phyloP scores from a whole-genome alignment of 2,888 invertebrate genomes.

The Macrostomum cliftonense region DNA sequence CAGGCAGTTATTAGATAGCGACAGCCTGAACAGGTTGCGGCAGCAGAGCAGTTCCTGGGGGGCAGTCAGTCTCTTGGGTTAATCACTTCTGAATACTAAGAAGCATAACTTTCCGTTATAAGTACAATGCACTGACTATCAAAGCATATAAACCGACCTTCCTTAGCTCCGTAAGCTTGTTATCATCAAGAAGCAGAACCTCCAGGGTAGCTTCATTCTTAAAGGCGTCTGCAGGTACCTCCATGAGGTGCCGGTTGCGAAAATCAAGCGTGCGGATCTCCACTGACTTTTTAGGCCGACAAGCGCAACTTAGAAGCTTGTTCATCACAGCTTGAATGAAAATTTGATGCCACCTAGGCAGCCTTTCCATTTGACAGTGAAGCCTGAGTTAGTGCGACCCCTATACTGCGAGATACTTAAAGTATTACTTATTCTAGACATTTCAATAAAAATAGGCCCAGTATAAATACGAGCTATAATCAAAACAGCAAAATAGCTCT shows the following conservation, averaged over 20 bases:
- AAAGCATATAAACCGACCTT: conserved; percentile 23
- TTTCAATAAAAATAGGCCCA: no score
- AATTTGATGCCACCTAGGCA: no score
- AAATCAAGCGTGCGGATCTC: conserved; percentile 60
- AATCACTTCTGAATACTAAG: no score
- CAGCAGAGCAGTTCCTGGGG: conserved; percentile 55
- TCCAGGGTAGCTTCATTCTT: conserved; percentile 72
- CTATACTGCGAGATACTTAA: no score
- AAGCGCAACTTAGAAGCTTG: conserved; percentile 2
- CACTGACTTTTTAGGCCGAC: conserved; percentile 15
- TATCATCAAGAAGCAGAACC: conserved; percentile 62
- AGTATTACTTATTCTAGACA: no score
- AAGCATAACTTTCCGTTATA: no score
- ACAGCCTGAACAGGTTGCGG: conserved; percentile 62
- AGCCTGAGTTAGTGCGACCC: no score
- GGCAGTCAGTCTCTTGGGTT: neutral
- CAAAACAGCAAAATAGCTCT: no score
- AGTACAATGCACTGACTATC: no score
- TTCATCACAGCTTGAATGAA: no score
- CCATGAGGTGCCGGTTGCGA: conserved; percentile 60
- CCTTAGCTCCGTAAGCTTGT: conserved; percentile 49
- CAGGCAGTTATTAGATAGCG: conserved; percentile 73
- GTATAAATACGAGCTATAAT: no score
- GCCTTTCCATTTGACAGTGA: no score
- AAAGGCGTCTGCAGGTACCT: conserved; percentile 71